Evolutionary conservation across 2,888 invertebrate genomes (phyloP), one percentile per base, ranked within the genome.

Genomic region (Stomorhina lunata): DNA sequence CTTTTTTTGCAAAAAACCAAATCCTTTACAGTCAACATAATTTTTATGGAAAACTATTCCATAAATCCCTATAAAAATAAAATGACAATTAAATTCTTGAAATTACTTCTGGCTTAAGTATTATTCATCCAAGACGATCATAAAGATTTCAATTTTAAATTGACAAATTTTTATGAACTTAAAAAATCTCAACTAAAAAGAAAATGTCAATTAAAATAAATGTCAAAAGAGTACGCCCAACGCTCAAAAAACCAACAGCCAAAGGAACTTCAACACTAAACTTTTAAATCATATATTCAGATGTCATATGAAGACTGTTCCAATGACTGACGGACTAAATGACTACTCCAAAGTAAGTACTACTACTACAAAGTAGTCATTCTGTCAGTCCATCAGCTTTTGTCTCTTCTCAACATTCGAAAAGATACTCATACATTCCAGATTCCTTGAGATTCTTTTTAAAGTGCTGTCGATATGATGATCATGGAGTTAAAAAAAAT

Each of bases 151-250:
- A 89, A 88, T 88, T 71, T 76, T 86, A 88, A 88, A 88, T 86
- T 87, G 88, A 89, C 89, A 88, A 89, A 88, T 88, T 89, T 88
- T 86, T 85, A 86, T 85, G 81, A 80, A 84, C 80, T 76, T 63
- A 40, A 66, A 72, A 66, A n/a, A 53, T 45, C 73, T 76, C 50
- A 59, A 78, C 65, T 68, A 55, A 4, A n/a, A 71, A 71, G 65
- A 79, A 82, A 75, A 80, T 83, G 80, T 71, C 81, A 79, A 83
- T 78, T 72, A 80, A 80, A 75, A 55, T 75, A 65, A 79, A 82
- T 40, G 43, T 75, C 75, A 71, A 65, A 45, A 12, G 40, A 34
- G 71, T 55, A 61, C 65, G 32, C 34, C 63, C 65, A 59, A 73
- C 55, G 29, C 66, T 69, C 20, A 53, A 27, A 66, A 72, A 29